Evolutionary conservation across 2,888 invertebrate genomes (phyloP), one percentile per base, ranked within the genome.

Genomic region (Plebejus melissa): DNA sequence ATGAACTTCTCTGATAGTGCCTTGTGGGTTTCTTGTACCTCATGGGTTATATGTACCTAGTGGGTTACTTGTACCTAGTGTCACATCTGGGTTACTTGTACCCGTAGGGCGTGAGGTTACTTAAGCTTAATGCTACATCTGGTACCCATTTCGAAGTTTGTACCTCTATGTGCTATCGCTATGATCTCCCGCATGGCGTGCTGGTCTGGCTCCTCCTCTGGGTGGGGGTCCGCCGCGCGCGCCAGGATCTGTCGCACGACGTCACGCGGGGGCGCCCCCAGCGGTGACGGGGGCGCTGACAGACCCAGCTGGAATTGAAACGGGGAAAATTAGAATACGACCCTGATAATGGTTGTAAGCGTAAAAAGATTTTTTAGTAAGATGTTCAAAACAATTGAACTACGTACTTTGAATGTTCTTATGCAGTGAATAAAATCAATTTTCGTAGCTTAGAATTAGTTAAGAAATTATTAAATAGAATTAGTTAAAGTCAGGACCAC

Each of bases 141-240:
- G 16, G 16, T 54, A 54, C 54, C 54, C 1, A 54, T 54, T 54
- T 1, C 22, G 32, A 16, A 0, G 11, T 16, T 32, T 74, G 76
- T 76, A 92, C 93, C 93, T 92, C 87, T 91, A 85, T 92, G 91
- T 82, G 93, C 93, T 81, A 93, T 93, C 72, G 93, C 93, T 78
- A 93, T 93, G 82, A 93, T 88, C 80, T 93, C 93, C 80, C 93
- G 83, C 90, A 91, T 90, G 82, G 87, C 82, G 76, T 82, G 85
- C 81, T 65, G 32, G 16, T 90, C 90, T 78, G 87, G 84, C 82
- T 85, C 85, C 81, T 86, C 87, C 79, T 82, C 84, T 77, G 84
- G 86, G 79, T 88, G 84, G 69, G 88, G 87, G 83, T 91, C 91
- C 77, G 90, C 89, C 74, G 94, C 92, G 77, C 90, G 87, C 82